phyloP scores from a whole-genome alignment of 2,888 invertebrate genomes.

The Chaitophorus viminalis region DNA sequence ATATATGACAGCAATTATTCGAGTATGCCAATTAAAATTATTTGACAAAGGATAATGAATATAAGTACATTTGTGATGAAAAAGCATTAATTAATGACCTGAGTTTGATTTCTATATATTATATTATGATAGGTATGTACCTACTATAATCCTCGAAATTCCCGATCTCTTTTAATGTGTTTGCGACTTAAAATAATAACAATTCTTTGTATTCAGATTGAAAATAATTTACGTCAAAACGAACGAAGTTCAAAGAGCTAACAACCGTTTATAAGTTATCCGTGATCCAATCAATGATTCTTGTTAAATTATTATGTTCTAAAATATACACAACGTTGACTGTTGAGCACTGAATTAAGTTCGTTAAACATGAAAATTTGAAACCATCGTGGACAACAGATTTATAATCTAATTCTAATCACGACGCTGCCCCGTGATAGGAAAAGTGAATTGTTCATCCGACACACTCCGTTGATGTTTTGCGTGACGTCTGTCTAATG shows the following conservation, averaged over 20 bases:
- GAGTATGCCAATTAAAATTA: not conserved
- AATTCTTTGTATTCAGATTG: not conserved
- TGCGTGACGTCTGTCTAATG: slow-evolving; percentile 44
- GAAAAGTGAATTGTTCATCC: slow-evolving; percentile 47
- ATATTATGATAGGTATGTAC: not conserved
- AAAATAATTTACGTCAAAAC: not conserved
- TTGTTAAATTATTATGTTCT: not conserved
- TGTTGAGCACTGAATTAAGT: not conserved
- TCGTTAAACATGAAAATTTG: not conserved
- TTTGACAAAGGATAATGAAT: not conserved
- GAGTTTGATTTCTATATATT: not conserved
- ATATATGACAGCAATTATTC: not conserved
- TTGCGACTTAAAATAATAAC: not conserved
- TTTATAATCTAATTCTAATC: slow-evolving; percentile 26
- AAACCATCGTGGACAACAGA: not conserved
- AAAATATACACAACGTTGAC: not conserved
- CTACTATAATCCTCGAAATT: not conserved
- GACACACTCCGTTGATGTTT: slow-evolving; percentile 45
- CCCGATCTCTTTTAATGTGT: not conserved
- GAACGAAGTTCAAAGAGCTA: not conserved
- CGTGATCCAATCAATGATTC: not conserved
- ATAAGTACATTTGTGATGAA: not conserved
- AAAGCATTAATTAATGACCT: not conserved
- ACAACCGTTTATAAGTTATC: not conserved
- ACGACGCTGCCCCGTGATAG: not conserved